Evolutionary conservation across 2,888 invertebrate genomes (phyloP), one percentile per base, ranked within the genome.

Genomic region (Leucozona laternaria): DNA sequence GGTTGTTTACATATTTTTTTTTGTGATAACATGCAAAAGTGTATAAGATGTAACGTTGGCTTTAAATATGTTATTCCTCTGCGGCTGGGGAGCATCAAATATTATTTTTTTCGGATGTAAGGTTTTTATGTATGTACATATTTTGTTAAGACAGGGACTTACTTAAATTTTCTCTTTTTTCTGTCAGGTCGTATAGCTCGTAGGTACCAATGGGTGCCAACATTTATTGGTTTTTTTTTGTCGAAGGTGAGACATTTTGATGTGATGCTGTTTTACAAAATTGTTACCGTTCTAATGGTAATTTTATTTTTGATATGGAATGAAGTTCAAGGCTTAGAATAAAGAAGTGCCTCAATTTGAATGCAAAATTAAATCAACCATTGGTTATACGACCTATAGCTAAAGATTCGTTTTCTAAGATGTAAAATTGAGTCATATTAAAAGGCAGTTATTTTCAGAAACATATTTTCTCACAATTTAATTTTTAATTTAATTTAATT

Each of bases 1-100:
- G 58, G 73, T 64, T 58, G 48, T 25, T 75, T 68, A 75, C 40
- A 62, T 17, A 7, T 13, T 15, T 5, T 22, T 40, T 34, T 11
- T 25, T 43, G 22, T 62, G 40, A 60, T 60, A 40, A 8, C 37
- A 37, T 58, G n/a, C n/a, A 34, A 13, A 28, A 6, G 40, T 40
- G 40, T 15, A n/a, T n/a, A n/a, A 40, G 2, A 50, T 53, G 55
- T 28, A 28, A 60, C 60, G 40, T 15, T 20, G 25, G 25, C 37
- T 60, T 60, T 22, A 37, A 58, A 20, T 58, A 58, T 58, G 34
- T 20, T 22, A 37, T 25, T 20, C 37, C 22, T 5, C 2, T 22
- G 22, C 20, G 20, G 20, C 15, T 60, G 20, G 1, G 13, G 20
- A 37, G 20, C 4, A 60, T 60, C 37, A 37, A 15, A 43, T 13